Evolutionary conservation across 2,888 invertebrate species (phyloP).

Genomic region (Cheilosia impressa): DNA sequence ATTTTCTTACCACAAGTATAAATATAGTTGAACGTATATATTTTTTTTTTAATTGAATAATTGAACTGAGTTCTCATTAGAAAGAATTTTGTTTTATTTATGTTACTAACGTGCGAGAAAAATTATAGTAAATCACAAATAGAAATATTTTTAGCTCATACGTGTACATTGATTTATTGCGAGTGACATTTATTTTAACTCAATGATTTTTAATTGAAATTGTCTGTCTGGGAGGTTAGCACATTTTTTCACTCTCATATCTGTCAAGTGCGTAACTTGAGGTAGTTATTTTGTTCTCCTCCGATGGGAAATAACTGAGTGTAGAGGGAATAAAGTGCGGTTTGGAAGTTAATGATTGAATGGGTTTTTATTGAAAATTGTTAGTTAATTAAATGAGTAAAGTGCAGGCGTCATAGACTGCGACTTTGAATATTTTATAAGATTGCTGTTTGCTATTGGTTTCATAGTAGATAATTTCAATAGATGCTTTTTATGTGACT

Average conservation of each 20-base stretch:
- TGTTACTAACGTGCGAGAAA: neutral
- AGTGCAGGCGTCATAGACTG: neutral
- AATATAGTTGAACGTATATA: neutral
- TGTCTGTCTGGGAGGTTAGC: constrained; percentile 17
- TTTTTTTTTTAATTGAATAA: constrained; percentile 29
- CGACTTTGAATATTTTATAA: neutral
- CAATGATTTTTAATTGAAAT: constrained; percentile 59
- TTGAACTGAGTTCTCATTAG: constrained; percentile 1
- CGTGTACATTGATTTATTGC: constrained; percentile 31
- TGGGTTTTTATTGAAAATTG: neutral
- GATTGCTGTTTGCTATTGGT: neutral
- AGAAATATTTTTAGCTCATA: constrained; percentile 3
- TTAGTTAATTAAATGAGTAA: neutral
- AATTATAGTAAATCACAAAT: constrained; percentile 24
- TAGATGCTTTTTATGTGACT: no score
- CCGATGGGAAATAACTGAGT: neutral
- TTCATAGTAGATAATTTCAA: no score
- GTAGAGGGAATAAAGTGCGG: constrained; percentile 16
- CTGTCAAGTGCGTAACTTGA: constrained; percentile 33
- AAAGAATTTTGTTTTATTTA: neutral
- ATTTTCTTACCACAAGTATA: constrained; percentile 6
- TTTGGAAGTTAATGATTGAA: neutral
- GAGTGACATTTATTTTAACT: constrained; percentile 51
- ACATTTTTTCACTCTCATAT: constrained; percentile 16
- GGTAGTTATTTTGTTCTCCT: constrained; percentile 4